phyloP scores from a whole-genome alignment of 2,113 vertebrate species.

The Okapia johnstoni region DNA sequence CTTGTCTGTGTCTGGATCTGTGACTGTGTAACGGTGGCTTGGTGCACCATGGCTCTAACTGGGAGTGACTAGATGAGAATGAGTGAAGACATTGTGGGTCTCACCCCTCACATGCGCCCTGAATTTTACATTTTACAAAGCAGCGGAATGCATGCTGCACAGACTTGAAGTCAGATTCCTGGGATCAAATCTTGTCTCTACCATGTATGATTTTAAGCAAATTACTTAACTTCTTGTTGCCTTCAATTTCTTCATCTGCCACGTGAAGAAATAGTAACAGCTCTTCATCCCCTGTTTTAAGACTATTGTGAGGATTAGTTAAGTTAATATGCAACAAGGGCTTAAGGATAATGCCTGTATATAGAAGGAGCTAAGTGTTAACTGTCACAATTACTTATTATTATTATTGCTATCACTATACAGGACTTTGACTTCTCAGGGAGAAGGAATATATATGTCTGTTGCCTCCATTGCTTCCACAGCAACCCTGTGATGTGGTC shows the following conservation, averaged over 20 bases:
- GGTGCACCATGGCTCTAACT: not conserved
- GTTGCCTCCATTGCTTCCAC: not conserved
- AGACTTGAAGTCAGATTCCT: not conserved
- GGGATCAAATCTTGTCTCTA: not conserved
- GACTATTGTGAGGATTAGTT: not conserved
- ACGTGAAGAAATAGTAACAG: not conserved
- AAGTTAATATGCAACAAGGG: not conserved
- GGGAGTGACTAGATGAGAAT: not conserved
- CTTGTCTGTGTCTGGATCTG: not conserved
- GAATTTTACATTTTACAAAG: not conserved
- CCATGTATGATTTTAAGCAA: not conserved
- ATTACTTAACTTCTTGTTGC: not conserved
- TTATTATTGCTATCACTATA: not conserved
- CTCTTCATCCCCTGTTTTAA: not conserved
- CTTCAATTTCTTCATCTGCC: not conserved
- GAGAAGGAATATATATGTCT: not conserved
- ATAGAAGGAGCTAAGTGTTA: not conserved
- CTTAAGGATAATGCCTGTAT: not conserved
- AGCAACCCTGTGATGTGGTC: too few species aligned
- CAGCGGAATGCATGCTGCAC: fast-evolving
- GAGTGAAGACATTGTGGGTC: not conserved
- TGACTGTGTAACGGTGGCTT: not conserved
- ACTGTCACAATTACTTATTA: not conserved
- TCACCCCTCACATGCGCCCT: not conserved
- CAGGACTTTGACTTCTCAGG: not conserved